A percentile compares a stretch with the other conserved stretches of the same genome.
Evolutionary conservation across 2,113 vertebrate species (phyloP).

Genomic region (Nestor notabilis): DNA sequence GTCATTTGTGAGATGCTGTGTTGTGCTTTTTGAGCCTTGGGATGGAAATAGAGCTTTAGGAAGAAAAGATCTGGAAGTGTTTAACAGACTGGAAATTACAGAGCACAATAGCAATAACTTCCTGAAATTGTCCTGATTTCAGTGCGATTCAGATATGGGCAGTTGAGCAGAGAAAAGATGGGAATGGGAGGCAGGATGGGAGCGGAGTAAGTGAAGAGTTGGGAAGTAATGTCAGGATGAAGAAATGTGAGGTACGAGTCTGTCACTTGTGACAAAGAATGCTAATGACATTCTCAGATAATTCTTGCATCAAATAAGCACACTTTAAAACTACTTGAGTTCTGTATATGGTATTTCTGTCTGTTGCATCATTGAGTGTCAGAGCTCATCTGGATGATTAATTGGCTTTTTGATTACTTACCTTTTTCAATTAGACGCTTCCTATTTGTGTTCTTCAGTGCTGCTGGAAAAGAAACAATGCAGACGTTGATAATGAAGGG

Average conservation of each 20-base stretch:
- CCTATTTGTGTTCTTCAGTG: constrained; percentile 47
- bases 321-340: constrained; percentile 54
- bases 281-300: constrained; percentile 72
- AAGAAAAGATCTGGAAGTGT: neutral
- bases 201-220: neutral
- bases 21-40: neutral
- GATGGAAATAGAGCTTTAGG: neutral
- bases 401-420: constrained; percentile 77
- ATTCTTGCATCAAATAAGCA: constrained; percentile 61
- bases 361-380: constrained; percentile 63
- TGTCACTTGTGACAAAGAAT: constrained; percentile 62
- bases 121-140: neutral
- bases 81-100: neutral
- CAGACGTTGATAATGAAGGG: constrained; percentile 66
- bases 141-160: neutral
- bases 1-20: neutral
- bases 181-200: neutral
- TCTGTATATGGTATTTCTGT: constrained; percentile 38
- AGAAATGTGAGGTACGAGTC: constrained; percentile 15
- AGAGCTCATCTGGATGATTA: constrained; percentile 75
- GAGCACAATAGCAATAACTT: neutral
- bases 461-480: constrained; percentile 38
- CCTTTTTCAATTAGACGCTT: constrained; percentile 73
- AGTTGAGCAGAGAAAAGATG: neutral
- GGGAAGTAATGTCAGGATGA: neutral